Evolutionary conservation across 2,113 vertebrate species (phyloP), one percentile per base, ranked within the genome.

Genomic region (Pachyramphus minor): DNA sequence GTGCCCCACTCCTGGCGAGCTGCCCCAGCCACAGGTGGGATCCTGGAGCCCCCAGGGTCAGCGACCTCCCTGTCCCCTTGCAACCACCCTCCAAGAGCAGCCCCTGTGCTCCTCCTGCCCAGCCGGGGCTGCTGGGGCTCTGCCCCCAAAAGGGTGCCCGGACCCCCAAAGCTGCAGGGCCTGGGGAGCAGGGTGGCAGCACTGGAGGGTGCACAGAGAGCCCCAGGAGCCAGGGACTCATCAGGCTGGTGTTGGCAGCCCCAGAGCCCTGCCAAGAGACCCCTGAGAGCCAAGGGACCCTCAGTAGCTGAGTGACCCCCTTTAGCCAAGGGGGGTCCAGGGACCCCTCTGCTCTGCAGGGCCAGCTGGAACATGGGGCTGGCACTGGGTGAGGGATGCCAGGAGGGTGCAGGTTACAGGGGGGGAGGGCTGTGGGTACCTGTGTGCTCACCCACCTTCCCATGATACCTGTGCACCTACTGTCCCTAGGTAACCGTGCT

Each of bases 401-500:
- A 14, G 45, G 30, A 42, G 39, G 62, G 31, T 27, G 49, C 23
- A 14, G 50, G 52, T 25, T 6, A 1, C 37, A 3, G 0, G 55
- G 33, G 19, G 7, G 20, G 7, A 12, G 14, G 14, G 49, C 67
- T 50, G n/a, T 6, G 5, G 28, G 28, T 19, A 31, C 52, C 52
- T 31, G 52, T 31, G 52, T 14, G 33, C 47, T 23, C 47, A 49
- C 23, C 47, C 56, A 45, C 39, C 33, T 14, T 64, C 49, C 17
- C 7, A 23, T 18, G 9, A 33, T 53, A 53, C 18, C 25, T 77
- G 31, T 27, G 9, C 53, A 8, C 56, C 56, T 33, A 35, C 6
- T 33, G 6, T 56, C 14, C 8, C 14, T 0, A 0, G 17, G 31
- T 16, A 39, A 12, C 28, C 0, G 0, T 20, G 39, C 63, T 15